Evolutionary conservation across 92 coral and sea anemone genomes (phyloP), one percentile per base, ranked within the genome.

Genomic region (Porites cylindrica): DNA sequence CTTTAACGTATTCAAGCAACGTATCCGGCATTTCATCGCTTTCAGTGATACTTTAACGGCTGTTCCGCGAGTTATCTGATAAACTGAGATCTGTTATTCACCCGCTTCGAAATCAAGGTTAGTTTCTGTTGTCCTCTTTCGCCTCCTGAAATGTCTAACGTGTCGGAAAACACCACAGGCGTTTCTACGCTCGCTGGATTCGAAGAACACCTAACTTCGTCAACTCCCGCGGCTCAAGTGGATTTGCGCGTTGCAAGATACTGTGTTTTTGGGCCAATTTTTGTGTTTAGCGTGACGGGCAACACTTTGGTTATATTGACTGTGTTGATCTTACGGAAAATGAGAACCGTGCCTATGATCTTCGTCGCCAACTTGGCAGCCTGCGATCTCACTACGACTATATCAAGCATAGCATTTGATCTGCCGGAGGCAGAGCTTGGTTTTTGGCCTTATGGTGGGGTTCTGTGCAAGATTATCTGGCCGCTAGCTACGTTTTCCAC

Each of bases 331-430:
- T 85, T 93, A 63, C 82, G 90, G 54, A 86, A 96, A 43, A 82
- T 97, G 85, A 94, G 93, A 60, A 92, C 97, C 7, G 98, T 94
- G 7, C 98, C 98, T 0, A 97, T 95, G 76, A 83, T 95, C 12
- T 93, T 97, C 32, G 91, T 95, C 26, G 98, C 99, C 23, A 97
- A 92, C 80, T 89, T 97, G 20, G 99, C 99, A 18, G 89, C 92
- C 18, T 97, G 99, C 38, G 99, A 97, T 84, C 88, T 97, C 29
- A 79, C 90, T 7, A 93, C 99, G 0, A 96, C 99, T 1, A 20
- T 97, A 24, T 85, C 96, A 6, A 97, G 98, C 79, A 97, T 97
- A 11, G 93, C 99, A 0, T 90, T 95, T 72, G 99, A 97, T 83
- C 60, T 97, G 10, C 75, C 92, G 0, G 86, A 74, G 38, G 95